These are phyloP conservation scores for Hydrolagus colliei DNA, from an alignment of 2,797 vertebrate species.

Conservation along the genomic window DNA sequence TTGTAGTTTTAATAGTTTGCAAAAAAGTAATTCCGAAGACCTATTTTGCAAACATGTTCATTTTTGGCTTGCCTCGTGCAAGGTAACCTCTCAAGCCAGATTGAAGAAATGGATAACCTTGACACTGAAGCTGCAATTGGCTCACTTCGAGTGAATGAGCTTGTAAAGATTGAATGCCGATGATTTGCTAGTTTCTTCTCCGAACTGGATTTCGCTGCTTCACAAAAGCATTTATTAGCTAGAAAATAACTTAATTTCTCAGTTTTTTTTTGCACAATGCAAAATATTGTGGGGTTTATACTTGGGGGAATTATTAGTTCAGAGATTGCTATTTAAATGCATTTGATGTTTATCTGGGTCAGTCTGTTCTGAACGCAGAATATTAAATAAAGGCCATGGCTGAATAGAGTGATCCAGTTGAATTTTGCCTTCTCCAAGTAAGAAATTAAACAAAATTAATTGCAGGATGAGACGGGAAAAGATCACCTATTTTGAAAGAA, in stretches of 20 bases:
- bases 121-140: background rate
- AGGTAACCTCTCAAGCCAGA: background rate
- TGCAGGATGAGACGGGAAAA: too few relatives aligned
- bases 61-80: background rate
- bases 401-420: background rate
- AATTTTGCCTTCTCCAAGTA: background rate
- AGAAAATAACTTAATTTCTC: too few relatives aligned
- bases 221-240: background rate
- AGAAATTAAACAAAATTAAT: background rate
- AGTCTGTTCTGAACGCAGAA: background rate
- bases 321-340: background rate
- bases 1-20: background rate
- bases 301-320: background rate
- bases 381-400: background rate
- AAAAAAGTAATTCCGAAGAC: background rate
- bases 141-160: background rate
- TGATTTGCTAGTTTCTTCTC: background rate
- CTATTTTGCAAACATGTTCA: background rate
- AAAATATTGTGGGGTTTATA: background rate
- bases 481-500: too few relatives aligned
- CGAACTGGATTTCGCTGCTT: background rate
- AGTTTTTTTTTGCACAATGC: background rate
- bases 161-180: background rate
- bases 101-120: background rate
- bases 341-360: constrained; percentile 7